These are phyloP conservation scores for Machaerirhynchus nigripectus DNA, from an alignment of 2,113 vertebrate genomes.

Conservation along the genomic window DNA sequence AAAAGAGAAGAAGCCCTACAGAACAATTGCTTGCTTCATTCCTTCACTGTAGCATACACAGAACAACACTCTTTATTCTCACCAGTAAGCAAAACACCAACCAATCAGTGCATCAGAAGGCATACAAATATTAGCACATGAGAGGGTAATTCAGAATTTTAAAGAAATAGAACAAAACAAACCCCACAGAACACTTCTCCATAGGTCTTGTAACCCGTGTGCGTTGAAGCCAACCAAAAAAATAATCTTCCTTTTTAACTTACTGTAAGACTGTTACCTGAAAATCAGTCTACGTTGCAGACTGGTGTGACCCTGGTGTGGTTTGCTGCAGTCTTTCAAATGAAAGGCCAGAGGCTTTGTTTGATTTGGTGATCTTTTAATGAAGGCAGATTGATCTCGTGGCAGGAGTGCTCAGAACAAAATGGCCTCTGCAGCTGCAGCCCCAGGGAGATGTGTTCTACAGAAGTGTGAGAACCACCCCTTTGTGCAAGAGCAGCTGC, in stretches of 20 bases:
- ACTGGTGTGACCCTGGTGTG: background rate
- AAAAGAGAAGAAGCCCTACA: background rate
- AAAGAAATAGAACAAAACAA: background rate
- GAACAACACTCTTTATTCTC: background rate
- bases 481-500: background rate
- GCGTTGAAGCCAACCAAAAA: background rate
- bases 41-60: background rate
- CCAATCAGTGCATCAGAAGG: background rate
- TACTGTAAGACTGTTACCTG: background rate
- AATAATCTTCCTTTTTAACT: background rate
- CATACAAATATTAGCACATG: background rate
- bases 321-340: background rate
- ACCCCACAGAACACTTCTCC: background rate
- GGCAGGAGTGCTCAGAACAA: background rate
- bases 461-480: background rate
- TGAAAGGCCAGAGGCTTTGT: conserved; percentile 6
- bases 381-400: background rate
- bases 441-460: background rate
- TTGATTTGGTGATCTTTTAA: conserved; percentile 55
- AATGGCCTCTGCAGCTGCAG: background rate
- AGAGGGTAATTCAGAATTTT: background rate
- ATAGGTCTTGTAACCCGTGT: background rate
- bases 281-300: background rate
- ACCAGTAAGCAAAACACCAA: background rate
- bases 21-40: background rate